Percentiles rank a stretch among this genome's conserved stretches.
These are phyloP conservation scores for Varanus komodoensis DNA, from an alignment of 2,113 vertebrate genomes.

Conservation along the genomic window DNA sequence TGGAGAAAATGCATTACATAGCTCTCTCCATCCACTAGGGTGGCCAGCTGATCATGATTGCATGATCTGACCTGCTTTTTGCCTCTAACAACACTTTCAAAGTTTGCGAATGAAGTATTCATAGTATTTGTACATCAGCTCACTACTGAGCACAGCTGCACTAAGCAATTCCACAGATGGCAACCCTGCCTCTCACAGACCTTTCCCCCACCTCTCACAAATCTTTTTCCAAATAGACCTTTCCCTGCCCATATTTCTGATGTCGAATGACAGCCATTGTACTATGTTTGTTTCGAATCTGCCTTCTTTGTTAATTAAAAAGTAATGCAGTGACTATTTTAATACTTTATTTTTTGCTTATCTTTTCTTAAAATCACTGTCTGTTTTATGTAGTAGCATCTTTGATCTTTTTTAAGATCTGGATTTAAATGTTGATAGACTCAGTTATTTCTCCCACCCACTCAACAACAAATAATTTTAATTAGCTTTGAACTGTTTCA, in stretches of 20 bases:
- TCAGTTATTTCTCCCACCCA: not conserved
- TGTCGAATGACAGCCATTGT: not conserved
- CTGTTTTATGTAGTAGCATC: constrained; percentile 15
- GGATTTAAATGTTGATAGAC: constrained; percentile 33
- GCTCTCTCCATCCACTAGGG: not conserved
- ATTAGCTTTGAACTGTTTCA: constrained; percentile 48
- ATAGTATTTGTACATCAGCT: not conserved
- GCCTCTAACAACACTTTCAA: not conserved
- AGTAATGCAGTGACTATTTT: not conserved
- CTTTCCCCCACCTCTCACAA: no score
- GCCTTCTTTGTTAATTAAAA: not conserved
- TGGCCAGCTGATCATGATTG: not conserved
- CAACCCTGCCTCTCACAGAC: not conserved
- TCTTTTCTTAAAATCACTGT: constrained; percentile 1
- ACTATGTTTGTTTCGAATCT: not conserved
- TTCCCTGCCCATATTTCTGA: not conserved
- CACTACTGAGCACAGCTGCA: not conserved
- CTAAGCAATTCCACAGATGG: not conserved
- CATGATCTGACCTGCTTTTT: not conserved
- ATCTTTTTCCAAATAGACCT: no score
- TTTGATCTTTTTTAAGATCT: constrained; percentile 35
- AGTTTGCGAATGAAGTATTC: not conserved
- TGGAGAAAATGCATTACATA: not conserved
- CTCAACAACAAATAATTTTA: constrained; percentile 33
- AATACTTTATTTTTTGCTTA: constrained; percentile 22